phyloP scores from a whole-genome alignment of 2,113 vertebrate genomes.

The Gymnobelideus leadbeateri region DNA sequence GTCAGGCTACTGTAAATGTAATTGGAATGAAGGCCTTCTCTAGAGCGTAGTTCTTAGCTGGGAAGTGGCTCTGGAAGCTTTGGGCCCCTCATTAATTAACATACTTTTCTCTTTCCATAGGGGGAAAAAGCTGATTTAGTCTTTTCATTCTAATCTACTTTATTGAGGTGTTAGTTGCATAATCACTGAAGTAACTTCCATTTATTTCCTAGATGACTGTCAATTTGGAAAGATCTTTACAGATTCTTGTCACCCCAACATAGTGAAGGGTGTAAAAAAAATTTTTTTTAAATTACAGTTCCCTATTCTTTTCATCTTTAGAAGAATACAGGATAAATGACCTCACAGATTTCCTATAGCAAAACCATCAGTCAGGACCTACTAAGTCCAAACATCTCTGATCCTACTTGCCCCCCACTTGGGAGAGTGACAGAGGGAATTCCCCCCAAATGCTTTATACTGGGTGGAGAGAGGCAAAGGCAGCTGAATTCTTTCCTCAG shows the following conservation, averaged over 20 bases:
- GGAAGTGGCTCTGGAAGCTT: slow-evolving; percentile 18
- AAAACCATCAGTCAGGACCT: slow-evolving; percentile 15
- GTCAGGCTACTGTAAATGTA: slow-evolving; percentile 47
- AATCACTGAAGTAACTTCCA: slow-evolving; percentile 72
- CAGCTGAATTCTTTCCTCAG: slow-evolving; percentile 65
- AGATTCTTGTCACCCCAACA: slow-evolving; percentile 40
- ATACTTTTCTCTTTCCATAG: slow-evolving; percentile 74
- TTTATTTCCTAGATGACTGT: slow-evolving; percentile 72
- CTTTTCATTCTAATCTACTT: slow-evolving; percentile 78
- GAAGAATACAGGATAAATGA: slow-evolving; percentile 43
- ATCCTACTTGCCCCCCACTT: slow-evolving; percentile 57
- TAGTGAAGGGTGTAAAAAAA: background rate
- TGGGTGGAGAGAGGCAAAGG: slow-evolving; percentile 22
- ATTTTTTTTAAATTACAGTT: background rate
- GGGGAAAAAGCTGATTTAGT: slow-evolving; percentile 64
- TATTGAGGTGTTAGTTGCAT: slow-evolving; percentile 71
- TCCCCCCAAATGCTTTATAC: slow-evolving; percentile 44
- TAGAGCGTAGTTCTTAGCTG: slow-evolving; percentile 74
- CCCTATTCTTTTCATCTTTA: background rate
- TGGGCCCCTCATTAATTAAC: slow-evolving; percentile 56
- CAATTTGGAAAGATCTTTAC: slow-evolving; percentile 39
- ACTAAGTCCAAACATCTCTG: slow-evolving; percentile 31
- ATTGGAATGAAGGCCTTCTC: slow-evolving; percentile 68
- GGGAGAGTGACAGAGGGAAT: slow-evolving; percentile 57
- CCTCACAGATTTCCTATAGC: slow-evolving; percentile 21